Evolutionary conservation across 2,888 invertebrate genomes (phyloP), one percentile per base, ranked within the genome.

Genomic region (Melieria picta): DNA sequence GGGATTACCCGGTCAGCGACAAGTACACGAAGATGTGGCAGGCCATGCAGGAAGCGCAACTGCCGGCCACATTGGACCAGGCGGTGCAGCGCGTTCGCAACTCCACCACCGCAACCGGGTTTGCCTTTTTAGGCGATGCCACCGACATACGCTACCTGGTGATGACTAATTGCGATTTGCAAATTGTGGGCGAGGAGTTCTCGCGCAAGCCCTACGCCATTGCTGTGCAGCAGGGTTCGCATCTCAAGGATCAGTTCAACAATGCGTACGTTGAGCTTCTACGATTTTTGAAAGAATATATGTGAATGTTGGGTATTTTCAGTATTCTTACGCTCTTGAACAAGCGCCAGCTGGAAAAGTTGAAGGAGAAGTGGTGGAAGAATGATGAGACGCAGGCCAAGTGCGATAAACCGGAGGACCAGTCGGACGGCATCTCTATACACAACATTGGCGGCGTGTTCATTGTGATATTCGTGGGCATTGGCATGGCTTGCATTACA

Each of bases 1-100:
- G 98, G 98, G 98, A 99, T 85, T 99, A 99, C 85, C 99, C 99
- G 0, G 97, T 99, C 0, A 97, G 97, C 81, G 98, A 99, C 87
- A 98, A 97, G 83, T 99, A 97, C 86, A 98, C 97, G 56, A 99
- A 98, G 88, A 97, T 99, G 93, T 98, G 98, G 95, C 95, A 97
- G 84, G 95, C 96, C 0, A 99, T 98, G 96, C 90, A 91, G 80
- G 91, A 91, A 72, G 94, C 97, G 0, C 91, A 91, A 0, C 89
- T 98, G 10, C 98, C 98, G 0, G 89, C 90, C 47, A 90, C 91
- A 4, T 89, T 94, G 56, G 92, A 93, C 0, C 94, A 94, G 77
- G 98, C 97, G 0, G 88, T 98, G 0, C 88, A 89, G 7, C 89
- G 93, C 71, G 94, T 97, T 0, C 86, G 91, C 16, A 89, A 87